Percentiles rank a stretch among this genome's conserved stretches.
Evolutionary conservation across 92 coral and sea anemone genomes (phyloP).

Genomic region (Epizoanthus rinbou): DNA sequence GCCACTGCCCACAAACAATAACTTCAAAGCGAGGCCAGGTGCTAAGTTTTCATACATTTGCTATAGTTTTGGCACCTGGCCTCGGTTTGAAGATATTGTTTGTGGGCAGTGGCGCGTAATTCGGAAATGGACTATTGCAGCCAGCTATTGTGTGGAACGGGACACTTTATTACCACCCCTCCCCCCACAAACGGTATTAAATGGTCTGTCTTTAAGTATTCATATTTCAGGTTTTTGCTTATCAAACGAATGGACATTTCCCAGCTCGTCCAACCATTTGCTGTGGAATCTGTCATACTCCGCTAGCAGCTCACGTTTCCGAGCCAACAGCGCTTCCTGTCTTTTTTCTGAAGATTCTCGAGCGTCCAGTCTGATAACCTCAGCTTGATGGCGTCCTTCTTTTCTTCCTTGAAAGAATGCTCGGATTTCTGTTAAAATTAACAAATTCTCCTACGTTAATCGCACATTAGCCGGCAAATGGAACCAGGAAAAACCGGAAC

Average conservation of each 20-base stretch:
- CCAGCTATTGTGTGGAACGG: no score
- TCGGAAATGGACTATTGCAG: no score
- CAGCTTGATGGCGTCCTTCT: neutral
- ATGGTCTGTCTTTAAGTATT: neutral
- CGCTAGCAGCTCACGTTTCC: constrained; percentile 60
- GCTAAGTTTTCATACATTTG: no score
- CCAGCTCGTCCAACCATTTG: constrained; percentile 78
- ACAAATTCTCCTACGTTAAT: neutral
- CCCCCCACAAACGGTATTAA: no score
- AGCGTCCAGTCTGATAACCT: neutral
- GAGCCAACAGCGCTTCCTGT: constrained; percentile 32
- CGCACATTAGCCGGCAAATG: no score
- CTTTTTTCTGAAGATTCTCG: neutral
- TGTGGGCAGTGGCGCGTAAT: no score
- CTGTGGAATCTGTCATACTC: constrained; percentile 63
- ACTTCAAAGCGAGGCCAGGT: no score
- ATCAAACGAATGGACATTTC: constrained; percentile 30
- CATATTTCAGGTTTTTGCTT: neutral
- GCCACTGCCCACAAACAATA: no score
- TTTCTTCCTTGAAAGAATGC: constrained; percentile 20
- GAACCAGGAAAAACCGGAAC: no score
- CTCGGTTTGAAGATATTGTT: no score
- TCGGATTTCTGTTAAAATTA: constrained; percentile 12
- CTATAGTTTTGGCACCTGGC: no score
- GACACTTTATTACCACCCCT: no score